Evolutionary conservation across 2,888 invertebrate species (phyloP), one percentile per base, ranked within the genome.

Genomic region (Cetonia aurata): DNA sequence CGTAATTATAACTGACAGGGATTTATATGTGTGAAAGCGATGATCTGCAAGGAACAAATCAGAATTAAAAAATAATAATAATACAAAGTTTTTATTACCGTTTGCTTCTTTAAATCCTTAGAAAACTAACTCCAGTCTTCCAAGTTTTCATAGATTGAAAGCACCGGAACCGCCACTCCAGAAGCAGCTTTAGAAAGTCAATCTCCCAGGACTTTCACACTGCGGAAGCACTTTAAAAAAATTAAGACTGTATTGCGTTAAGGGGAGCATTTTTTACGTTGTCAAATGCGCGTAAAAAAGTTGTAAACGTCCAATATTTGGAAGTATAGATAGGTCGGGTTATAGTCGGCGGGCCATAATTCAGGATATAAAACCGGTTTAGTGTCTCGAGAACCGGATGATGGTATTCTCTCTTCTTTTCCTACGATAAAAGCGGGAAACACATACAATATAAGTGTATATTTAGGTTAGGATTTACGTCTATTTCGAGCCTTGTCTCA

Each of bases 231-330:
- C 9, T 25, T 44, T 4, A 31, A 46, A 60, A 65, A 50, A 65
- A 65, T 50, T 65, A 50, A 65, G 52, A 50, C 50, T 37, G 62
- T 37, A 50, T 33, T 65, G 62, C 37, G 33, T 65, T 65, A 33
- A 50, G 62, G 62, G 50, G 50, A 37, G 37, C 46, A 65, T 15
- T 65, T 65, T 62, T 65, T 65, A 65, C 33, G 62, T 50, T 52
- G 62, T 41, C 62, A 65, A 50, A 65, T 65, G 50, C 62, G 50
- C 62, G 62, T 65, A 60, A 60, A 65, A 65, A 65, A 65, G 62
- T 41, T 41, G 62, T 65, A 65, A 65, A 65, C 37, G 62, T 50
- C 50, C 52, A 50, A 50, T 65, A 65, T 52, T 65, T 37, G 50
- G 60, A 33, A 37, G 62, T 50, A 50, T 50, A 65, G 62, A 65